Percentiles rank a stretch among this genome's conserved stretches.
Conservation (phyloP, 2,113 vertebrate genomes). For the Cettia cetti region DNA sequence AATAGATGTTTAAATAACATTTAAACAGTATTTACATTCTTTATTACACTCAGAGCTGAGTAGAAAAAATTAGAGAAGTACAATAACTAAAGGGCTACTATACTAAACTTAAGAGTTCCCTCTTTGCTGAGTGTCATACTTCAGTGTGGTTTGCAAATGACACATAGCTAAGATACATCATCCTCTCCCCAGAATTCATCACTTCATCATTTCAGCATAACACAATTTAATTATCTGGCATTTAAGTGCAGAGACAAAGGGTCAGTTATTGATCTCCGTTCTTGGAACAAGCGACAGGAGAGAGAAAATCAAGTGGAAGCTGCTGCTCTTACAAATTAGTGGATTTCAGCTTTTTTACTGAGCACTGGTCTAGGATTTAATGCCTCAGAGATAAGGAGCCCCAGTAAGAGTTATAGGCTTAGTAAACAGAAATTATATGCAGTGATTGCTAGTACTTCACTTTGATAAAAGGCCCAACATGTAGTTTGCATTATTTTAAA, state of each 20-base stretch:
- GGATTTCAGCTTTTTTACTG: neutral
- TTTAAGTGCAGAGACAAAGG: slow-evolving; percentile 3
- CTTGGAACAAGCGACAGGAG: neutral
- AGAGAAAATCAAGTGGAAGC: slow-evolving; percentile 28
- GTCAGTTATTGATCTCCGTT: slow-evolving; percentile 11
- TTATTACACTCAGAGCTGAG: neutral
- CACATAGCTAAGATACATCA: neutral
- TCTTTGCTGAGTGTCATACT: neutral
- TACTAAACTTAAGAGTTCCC: neutral
- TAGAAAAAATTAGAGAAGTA: neutral
- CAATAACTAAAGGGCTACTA: neutral
- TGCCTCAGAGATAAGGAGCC: neutral
- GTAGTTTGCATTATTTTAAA: neutral
- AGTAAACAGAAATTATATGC: neutral
- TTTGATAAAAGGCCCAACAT: neutral
- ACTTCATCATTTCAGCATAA: slow-evolving; percentile 8
- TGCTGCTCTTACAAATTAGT: neutral
- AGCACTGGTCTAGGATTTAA: neutral
- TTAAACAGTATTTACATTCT: too few relatives aligned
- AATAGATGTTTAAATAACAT: neutral
- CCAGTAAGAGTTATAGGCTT: neutral
- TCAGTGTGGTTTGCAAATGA: neutral
- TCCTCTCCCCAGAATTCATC: neutral
- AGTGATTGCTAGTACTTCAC: neutral
- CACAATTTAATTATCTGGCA: slow-evolving; percentile 25